phyloP scores from a whole-genome alignment of 2,113 vertebrate species.

The Indicator maculatus region DNA sequence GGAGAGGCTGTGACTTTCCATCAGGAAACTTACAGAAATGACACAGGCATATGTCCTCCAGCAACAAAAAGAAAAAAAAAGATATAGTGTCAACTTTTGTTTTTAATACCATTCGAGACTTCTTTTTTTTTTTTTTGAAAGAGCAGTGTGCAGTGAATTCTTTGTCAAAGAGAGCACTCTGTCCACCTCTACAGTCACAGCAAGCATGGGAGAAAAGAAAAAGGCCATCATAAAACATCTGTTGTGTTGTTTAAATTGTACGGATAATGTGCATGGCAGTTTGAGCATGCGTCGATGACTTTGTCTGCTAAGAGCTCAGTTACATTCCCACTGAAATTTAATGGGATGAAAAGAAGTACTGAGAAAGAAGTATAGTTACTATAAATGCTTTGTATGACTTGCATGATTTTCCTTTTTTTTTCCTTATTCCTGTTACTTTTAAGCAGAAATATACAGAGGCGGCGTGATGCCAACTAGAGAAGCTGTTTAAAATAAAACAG shows the following conservation, averaged over 20 bases:
- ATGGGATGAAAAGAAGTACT: constrained; percentile 37
- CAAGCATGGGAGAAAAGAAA: background rate
- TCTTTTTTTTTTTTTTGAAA: background rate
- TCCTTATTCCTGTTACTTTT: constrained; percentile 4
- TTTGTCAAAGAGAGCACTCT: background rate
- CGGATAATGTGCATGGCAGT: constrained; percentile 25
- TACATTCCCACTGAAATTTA: constrained; percentile 10
- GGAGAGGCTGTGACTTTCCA: background rate
- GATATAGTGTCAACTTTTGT: background rate
- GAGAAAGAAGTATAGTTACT: constrained; percentile 40
- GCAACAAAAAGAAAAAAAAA: background rate
- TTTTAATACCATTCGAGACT: background rate
- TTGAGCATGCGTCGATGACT: constrained; percentile 44
- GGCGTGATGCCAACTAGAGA: background rate
- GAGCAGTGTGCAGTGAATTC: background rate
- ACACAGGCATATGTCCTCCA: background rate
- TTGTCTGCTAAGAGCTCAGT: constrained; percentile 38
- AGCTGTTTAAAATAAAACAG: background rate
- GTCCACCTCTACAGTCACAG: background rate
- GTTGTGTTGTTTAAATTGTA: constrained; percentile 42
- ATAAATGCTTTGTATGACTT: constrained; percentile 26
- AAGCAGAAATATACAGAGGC: background rate
- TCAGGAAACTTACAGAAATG: background rate
- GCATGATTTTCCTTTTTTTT: constrained; percentile 26
- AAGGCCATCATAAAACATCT: background rate